phyloP scores from a whole-genome alignment of 2,797 vertebrate species.

The Echiichthys vipera region DNA sequence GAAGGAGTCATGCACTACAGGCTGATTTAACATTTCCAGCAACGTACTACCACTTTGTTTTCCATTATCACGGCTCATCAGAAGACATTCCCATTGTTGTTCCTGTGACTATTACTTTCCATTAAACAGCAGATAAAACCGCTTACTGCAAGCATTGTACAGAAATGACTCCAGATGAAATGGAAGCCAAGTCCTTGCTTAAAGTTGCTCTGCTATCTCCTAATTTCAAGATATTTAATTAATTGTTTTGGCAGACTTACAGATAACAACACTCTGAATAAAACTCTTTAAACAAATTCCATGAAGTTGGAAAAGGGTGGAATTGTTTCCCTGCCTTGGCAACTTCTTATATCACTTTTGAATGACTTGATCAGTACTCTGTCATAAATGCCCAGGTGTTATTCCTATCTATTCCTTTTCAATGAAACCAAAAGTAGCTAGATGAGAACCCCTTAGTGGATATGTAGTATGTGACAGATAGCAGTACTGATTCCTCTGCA shows the following conservation, averaged over 20 bases:
- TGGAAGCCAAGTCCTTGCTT: not conserved
- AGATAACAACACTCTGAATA: not conserved
- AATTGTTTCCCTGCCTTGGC: not conserved
- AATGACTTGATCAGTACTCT: not conserved
- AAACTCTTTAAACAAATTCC: not conserved
- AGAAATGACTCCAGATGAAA: not conserved
- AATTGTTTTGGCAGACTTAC: not conserved
- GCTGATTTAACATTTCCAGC: too few relatives aligned
- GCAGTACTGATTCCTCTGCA: conserved; percentile 14
- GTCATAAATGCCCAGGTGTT: conserved; percentile 4
- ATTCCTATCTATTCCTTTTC: conserved; percentile 1
- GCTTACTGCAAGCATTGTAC: not conserved
- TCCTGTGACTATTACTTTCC: too few relatives aligned
- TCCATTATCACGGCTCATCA: too few relatives aligned
- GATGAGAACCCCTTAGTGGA: conserved; percentile 6
- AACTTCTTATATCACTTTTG: not conserved
- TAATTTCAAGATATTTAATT: not conserved
- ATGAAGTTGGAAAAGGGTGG: not conserved
- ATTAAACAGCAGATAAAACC: not conserved
- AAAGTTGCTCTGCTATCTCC: not conserved
- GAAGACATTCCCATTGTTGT: too few relatives aligned
- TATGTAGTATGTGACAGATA: conserved; percentile 19
- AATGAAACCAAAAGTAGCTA: conserved; percentile 2
- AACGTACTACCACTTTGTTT: too few relatives aligned
- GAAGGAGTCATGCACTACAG: too few relatives aligned